Base-by-base conservation (phyloP, 2,113 vertebrate genomes). In the Emydocephalus ijimae region DNA sequence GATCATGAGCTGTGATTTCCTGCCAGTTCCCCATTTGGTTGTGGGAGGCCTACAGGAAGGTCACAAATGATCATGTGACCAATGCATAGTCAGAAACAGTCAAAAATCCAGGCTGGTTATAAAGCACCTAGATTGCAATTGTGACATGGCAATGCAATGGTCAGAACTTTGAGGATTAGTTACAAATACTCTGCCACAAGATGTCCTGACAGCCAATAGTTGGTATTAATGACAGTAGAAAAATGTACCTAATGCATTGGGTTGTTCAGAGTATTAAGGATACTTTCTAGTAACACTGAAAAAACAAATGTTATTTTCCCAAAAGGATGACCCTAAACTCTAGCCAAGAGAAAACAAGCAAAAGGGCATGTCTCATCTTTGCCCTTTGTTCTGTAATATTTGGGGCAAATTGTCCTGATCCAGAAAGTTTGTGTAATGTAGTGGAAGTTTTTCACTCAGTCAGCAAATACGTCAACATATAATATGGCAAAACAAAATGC, bases 381-480 rank as follows among this genome's bases (percentile, higher is more conserved):
- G 61, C 45, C 21, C 7, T 59, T 55, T 39, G 85, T 92, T 81
- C 92, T 86, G 88, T 61, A 52, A n/a, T 26, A 55, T 64, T 52
- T 24, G 15, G n/a, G 88, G 74, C 88, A 85, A 92, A 86, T 61
- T 50, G 56, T 61, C 85, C 55, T 92, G 88, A 61, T 45, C 85
- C 45, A 86, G 54, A 88, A 92, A 39, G 29, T 12, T 50, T 57
- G 61, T 89, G 50, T 81, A 20, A 89, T 12, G 6, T 59, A 29
- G 52, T 69, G n/a, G n/a, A 56, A 39, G 91, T 11, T 85, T 85
- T 89, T 50, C 52, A 85, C 15, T 85, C 39, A 89, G 34, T 90
- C 92, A 92, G 88, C 88, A 92, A 89, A 61, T 86, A 92, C 43
- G 4, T 45, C 74, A 86, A 34, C 24, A 3, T 81, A 88, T 86